Evolutionary conservation across 2,888 invertebrate genomes (phyloP).

Genomic region (Stramonita haemastoma): DNA sequence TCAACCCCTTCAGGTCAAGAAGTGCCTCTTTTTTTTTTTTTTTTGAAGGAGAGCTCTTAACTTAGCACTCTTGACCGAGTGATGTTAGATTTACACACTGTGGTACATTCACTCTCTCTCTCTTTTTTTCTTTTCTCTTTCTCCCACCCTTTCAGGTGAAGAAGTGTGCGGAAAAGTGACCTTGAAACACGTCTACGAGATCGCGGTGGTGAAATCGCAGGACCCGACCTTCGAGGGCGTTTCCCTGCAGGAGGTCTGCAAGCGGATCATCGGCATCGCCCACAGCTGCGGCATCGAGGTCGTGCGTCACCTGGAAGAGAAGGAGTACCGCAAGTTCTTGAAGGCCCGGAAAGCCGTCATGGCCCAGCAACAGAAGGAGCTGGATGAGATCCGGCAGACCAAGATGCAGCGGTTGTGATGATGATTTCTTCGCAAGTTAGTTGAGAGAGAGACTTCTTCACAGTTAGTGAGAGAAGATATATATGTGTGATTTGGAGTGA

Average conservation of each 20-base stretch:
- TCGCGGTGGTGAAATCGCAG: conserved; percentile 94
- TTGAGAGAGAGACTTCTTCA: no score
- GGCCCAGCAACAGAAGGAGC: conserved; percentile 85
- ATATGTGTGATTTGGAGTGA: not conserved
- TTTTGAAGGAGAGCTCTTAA: no score
- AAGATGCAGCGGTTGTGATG: conserved; percentile 86
- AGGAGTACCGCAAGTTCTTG: conserved; percentile 88
- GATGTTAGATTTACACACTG: no score
- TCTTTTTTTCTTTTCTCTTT: no score
- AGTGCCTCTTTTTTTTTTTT: no score
- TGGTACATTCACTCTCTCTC: no score
- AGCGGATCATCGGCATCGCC: conserved; percentile 87
- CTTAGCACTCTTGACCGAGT: no score
- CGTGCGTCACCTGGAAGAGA: conserved; percentile 85
- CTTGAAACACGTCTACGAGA: conserved; percentile 97
- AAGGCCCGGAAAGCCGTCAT: conserved; percentile 85
- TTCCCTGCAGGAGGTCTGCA: conserved; percentile 82
- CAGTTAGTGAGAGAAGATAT: not conserved
- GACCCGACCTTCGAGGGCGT: conserved; percentile 82
- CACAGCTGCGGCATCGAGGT: conserved; percentile 90
- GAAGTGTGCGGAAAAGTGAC: conserved; percentile 93
- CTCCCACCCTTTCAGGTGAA: conserved; percentile 80
- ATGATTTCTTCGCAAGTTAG: not conserved
- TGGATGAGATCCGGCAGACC: conserved; percentile 91
- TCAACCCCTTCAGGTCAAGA: no score